Percentiles rank a stretch among this genome's conserved stretches.
phyloP scores from a whole-genome alignment of 2,888 invertebrate species.

The Sarcophaga rosellei region DNA sequence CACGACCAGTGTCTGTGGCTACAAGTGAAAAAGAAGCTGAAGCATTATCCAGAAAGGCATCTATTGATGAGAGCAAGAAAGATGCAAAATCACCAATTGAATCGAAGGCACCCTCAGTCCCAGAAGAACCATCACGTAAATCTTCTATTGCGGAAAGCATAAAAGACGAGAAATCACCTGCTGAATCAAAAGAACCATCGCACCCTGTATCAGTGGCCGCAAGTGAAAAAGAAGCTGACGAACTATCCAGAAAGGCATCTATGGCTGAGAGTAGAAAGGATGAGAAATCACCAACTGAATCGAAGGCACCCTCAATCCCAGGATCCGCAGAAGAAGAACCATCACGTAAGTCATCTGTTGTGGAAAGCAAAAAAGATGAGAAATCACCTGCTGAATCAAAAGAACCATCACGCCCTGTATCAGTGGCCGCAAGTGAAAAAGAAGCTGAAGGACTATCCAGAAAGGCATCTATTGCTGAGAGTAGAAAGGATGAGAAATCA shows the following conservation, averaged over 20 bases:
- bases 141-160: too few relatives aligned
- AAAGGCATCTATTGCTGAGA: slow-evolving; percentile 52
- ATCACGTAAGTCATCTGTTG: slow-evolving; percentile 36
- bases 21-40: too few relatives aligned
- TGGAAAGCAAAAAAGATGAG: slow-evolving; percentile 45
- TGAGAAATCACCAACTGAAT: slow-evolving; percentile 44
- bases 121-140: too few relatives aligned
- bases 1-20: too few relatives aligned
- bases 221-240: slow-evolving; percentile 60
- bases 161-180: too few relatives aligned
- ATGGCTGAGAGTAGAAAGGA: slow-evolving; percentile 64
- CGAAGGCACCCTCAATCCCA: slow-evolving; percentile 51
- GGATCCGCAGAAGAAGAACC: slow-evolving; percentile 63
- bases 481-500: background rate
- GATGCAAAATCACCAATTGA: too few relatives aligned
- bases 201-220: too few relatives aligned
- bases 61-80: too few relatives aligned
- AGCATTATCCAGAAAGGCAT: too few relatives aligned
- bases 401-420: slow-evolving; percentile 41
- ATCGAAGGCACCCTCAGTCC: too few relatives aligned
- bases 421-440: slow-evolving; percentile 23
- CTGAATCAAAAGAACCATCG: too few relatives aligned
- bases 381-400: slow-evolving; percentile 37
- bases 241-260: slow-evolving; percentile 76
- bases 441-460: slow-evolving; percentile 45